Evolutionary conservation across 2,797 vertebrate species (phyloP), one percentile per base, ranked within the genome.

Genomic region (Sparidentex hasta): DNA sequence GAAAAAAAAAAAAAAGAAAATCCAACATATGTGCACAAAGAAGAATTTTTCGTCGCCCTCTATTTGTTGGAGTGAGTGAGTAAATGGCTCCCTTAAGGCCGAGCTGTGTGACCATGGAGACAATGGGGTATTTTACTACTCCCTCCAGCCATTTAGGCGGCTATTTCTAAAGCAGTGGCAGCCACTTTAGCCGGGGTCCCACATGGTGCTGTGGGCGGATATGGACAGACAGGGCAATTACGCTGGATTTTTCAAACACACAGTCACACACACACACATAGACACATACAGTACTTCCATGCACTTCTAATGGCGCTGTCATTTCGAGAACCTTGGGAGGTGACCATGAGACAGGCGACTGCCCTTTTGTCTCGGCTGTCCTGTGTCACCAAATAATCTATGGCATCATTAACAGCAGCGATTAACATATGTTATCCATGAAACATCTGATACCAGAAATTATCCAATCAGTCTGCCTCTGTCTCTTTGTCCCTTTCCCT

Each of bases 221-320:
- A 86, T 90, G 86, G 90, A 94, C 75, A 91, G 92, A 92, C 88
- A 91, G 87, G 77, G 80, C 90, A 94, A 93, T 93, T 93, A 93
- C 85, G 64, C 82, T 81, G 82, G 74, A 82, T 82, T 83, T 89
- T 78, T 86, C 56, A 81, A 56, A 82, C 71, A 82, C 55, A 74
- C 74, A 65, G 46, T 61, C 41, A 52, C 54, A 65, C 65, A 71
- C 59, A 50, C 72, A 44, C 48, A 52, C 33, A 74, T 55, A 5
- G 55, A 71, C 76, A 62, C 54, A 80, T 58, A 81, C 70, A 81
- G 68, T 46, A 61, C 75, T 80, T 78, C 61, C 44, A 57, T 57
- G 47, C 62, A 65, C 62, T 80, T 88, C 82, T 79, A 81, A 86
- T 77, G 83, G 81, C 78, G 52, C 55, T 77, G 85, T 85, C 77